phyloP scores from a whole-genome alignment of 2,888 invertebrate genomes.

The Chironomus tentans region DNA sequence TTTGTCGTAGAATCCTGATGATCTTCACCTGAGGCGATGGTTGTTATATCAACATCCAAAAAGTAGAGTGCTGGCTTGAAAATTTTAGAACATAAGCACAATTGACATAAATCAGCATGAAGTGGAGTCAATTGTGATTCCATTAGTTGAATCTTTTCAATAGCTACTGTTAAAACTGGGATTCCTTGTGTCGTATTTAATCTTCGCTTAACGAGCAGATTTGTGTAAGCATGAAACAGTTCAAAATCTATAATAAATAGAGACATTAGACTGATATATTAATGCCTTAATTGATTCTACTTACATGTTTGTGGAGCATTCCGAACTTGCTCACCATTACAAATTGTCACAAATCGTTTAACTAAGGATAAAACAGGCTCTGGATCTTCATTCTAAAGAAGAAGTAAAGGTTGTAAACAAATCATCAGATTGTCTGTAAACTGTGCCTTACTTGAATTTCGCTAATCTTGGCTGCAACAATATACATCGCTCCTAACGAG shows the following conservation, averaged over 20 bases:
- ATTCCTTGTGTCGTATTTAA: slow-evolving; percentile 73
- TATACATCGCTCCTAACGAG: slow-evolving; percentile 79
- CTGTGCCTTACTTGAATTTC: slow-evolving; percentile 44
- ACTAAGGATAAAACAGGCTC: slow-evolving; percentile 55
- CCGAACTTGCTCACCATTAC: slow-evolving; percentile 84
- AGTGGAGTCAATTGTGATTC: slow-evolving; percentile 88
- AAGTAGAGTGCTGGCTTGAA: slow-evolving; percentile 84
- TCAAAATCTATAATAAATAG: slow-evolving; percentile 63
- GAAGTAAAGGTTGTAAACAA: slow-evolving; percentile 28
- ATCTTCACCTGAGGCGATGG: slow-evolving; percentile 73
- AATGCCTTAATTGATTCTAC: slow-evolving; percentile 31
- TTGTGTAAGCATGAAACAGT: slow-evolving; percentile 75
- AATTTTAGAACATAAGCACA: slow-evolving; percentile 83
- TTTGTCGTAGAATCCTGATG: slow-evolving; percentile 48
- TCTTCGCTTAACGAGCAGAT: slow-evolving; percentile 65
- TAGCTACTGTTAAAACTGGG: slow-evolving; percentile 68
- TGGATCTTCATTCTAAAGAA: slow-evolving; percentile 34
- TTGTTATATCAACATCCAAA: slow-evolving; percentile 83
- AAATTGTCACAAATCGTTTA: slow-evolving; percentile 76
- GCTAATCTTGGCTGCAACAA: slow-evolving; percentile 71
- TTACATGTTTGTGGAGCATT: slow-evolving; percentile 78
- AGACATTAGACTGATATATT: neutral
- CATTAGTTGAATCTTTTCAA: slow-evolving; percentile 76
- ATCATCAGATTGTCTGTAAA: neutral
- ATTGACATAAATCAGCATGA: slow-evolving; percentile 86